Conservation (phyloP, 2,888 invertebrate genomes). For the Hirtodrosophila confusa region DNA sequence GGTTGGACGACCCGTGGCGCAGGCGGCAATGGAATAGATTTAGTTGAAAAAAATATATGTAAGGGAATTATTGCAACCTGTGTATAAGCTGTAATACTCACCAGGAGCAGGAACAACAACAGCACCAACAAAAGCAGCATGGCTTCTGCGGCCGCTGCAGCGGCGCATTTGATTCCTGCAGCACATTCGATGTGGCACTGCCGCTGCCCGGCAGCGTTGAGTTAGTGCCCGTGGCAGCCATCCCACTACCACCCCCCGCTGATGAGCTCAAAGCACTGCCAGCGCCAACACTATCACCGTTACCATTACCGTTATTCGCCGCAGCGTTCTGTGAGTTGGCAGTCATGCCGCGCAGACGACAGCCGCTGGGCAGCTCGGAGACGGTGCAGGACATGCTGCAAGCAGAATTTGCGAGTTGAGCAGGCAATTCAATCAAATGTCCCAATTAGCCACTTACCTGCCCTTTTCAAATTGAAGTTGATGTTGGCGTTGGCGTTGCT, state of each 20-base stretch:
- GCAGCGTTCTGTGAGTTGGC: conserved; percentile 81
- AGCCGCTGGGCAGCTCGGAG: conserved; percentile 85
- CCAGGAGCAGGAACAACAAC: conserved; percentile 90
- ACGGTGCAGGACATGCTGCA: conserved; percentile 86
- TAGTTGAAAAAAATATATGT: conserved; percentile 30
- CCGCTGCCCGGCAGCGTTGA: conserved; percentile 57
- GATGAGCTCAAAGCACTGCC: conserved; percentile 76
- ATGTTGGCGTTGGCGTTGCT: conserved; percentile 46
- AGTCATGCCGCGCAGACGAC: conserved; percentile 84
- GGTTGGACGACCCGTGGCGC: conserved; percentile 48
- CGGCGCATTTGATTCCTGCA: conserved; percentile 82
- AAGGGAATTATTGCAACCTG: background rate
- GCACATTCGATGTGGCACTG: conserved; percentile 70
- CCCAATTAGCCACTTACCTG: conserved; percentile 62
- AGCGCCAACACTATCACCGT: conserved; percentile 79
- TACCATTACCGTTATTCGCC: conserved; percentile 66
- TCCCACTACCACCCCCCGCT: conserved; percentile 63
- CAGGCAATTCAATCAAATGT: background rate
- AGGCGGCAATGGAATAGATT: conserved; percentile 42
- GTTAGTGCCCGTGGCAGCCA: conserved; percentile 60
- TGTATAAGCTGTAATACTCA: conserved; percentile 80
- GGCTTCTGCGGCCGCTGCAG: conserved; percentile 85
- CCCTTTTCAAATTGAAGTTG: conserved; percentile 64
- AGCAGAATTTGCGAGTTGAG: conserved; percentile 1
- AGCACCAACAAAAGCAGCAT: conserved; percentile 89